A percentile compares a stretch with the other conserved stretches of the same genome.
Conservation (phyloP, 2,797 vertebrate species). For the Spea hammondii region DNA sequence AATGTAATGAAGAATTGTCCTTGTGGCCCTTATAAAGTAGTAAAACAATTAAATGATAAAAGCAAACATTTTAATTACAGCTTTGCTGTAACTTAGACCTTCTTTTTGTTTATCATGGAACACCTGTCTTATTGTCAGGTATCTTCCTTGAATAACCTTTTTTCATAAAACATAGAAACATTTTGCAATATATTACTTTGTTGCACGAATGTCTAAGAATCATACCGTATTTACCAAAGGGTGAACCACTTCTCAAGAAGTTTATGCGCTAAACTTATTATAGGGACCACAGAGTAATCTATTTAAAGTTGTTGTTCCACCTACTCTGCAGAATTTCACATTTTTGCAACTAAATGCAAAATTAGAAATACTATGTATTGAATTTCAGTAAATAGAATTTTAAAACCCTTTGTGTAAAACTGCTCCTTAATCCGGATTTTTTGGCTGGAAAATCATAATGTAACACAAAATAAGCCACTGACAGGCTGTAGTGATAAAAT, state of each 20-base stretch:
- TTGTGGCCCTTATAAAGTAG: constrained; percentile 11
- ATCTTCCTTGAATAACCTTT: background rate
- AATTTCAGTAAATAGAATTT: too few species aligned
- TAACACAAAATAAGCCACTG: too few species aligned
- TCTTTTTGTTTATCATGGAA: constrained; percentile 23
- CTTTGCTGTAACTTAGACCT: background rate
- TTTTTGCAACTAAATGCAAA: too few species aligned
- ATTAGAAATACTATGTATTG: too few species aligned
- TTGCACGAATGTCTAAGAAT: constrained; percentile 10
- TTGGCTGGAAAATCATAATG: too few species aligned
- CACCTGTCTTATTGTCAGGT: background rate
- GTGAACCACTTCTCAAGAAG: background rate
- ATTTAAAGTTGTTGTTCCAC: too few species aligned
- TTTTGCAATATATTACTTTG: constrained; percentile 1
- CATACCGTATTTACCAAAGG: background rate
- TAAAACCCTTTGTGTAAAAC: too few species aligned
- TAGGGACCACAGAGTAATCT: too few species aligned
- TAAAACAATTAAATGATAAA: constrained; percentile 25
- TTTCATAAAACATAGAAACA: background rate
- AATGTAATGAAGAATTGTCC: background rate
- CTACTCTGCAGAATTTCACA: too few species aligned
- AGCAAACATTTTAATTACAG: constrained; percentile 18
- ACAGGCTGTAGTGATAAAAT: too few species aligned
- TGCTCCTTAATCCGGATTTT: too few species aligned
- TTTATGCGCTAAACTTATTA: background rate